Evolutionary conservation across 2,797 vertebrate genomes (phyloP).

Genomic region (Hipposideros larvatus): DNA sequence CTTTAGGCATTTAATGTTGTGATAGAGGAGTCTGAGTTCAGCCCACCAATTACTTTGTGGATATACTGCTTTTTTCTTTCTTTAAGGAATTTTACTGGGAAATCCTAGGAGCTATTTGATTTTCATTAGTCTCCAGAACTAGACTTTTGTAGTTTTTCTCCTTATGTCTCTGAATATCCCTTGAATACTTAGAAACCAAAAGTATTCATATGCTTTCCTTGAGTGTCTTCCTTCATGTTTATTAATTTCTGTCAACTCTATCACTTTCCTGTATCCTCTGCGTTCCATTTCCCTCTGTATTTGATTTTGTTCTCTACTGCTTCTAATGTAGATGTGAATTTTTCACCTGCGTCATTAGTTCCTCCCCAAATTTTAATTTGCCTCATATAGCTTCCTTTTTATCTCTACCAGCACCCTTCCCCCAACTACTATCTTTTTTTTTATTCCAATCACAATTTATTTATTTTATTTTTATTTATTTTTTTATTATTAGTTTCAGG

Average conservation of each 20-base stretch:
- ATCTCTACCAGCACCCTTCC: not conserved
- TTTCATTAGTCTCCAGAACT: conserved; percentile 25
- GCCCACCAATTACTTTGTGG: not conserved
- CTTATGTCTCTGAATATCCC: conserved; percentile 20
- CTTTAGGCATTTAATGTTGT: not conserved
- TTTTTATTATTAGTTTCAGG: too few relatives aligned
- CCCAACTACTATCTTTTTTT: too few relatives aligned
- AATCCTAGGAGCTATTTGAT: conserved; percentile 11
- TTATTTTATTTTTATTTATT: too few relatives aligned
- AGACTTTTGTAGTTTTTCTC: not conserved
- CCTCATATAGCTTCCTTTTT: not conserved
- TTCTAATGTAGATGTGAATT: not conserved
- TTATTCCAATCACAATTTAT: too few relatives aligned
- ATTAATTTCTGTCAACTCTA: not conserved
- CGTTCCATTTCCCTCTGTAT: not conserved
- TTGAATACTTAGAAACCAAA: conserved; percentile 35
- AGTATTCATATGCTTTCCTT: not conserved
- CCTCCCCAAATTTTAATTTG: not conserved
- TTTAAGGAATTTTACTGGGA: not conserved
- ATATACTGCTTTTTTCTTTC: not conserved
- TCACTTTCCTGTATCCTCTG: not conserved
- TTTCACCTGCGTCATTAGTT: not conserved
- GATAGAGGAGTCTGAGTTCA: not conserved
- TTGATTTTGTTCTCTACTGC: not conserved
- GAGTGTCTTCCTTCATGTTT: not conserved